Evolutionary conservation across 2,113 vertebrate species (phyloP), one percentile per base, ranked within the genome.

Genomic region (Gavialis gangeticus): DNA sequence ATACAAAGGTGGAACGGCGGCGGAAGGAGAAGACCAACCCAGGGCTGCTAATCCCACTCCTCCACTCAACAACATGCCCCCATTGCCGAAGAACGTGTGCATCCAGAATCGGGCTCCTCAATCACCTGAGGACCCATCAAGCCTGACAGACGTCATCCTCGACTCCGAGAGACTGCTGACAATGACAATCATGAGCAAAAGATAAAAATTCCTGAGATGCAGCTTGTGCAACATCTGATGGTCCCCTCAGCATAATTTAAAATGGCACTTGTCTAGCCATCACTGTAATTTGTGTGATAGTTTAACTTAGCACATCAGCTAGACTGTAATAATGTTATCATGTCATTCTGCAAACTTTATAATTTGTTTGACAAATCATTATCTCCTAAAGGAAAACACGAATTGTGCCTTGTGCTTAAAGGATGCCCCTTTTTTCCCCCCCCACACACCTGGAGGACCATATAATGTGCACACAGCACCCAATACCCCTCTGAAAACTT

Each of bases 381-480:
- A n/a, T 37, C 28, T 78, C 58, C 71, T 19, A 4, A 22, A 58
- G 69, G 5, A 58, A 62, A 54, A n/a, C 63, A 30, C 4, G 15
- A 34, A 16, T 8, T 16, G 27, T 1, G 12, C 34, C 4, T 24
- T 17, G 1, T 2, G 64, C 75, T 75, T 57, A n/a, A n/a, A 55
- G 37, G 46, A 8, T 30, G 15, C 7, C 2, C 17, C 76, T 19
- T 0, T 2, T 22, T 15, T 19, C 62, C 25, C 77, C 37, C 37
- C 46, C 2, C 11, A 22, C 3, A 4, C 21, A 37, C 1, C 27
- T 54, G 54, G n/a, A 19, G 5, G 67, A 66, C n/a, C 37, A 10
- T 1, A 10, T 13, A 13, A 59, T 34, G 13, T 0, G 30, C 2
- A 0, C 17, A 10, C 2, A 1, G 8, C 9, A 57, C 3, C n/a